These are phyloP conservation scores for Drosophila sulfurigaster DNA, from an alignment of 1,140 invertebrate genomes.

Conservation along the genomic window DNA sequence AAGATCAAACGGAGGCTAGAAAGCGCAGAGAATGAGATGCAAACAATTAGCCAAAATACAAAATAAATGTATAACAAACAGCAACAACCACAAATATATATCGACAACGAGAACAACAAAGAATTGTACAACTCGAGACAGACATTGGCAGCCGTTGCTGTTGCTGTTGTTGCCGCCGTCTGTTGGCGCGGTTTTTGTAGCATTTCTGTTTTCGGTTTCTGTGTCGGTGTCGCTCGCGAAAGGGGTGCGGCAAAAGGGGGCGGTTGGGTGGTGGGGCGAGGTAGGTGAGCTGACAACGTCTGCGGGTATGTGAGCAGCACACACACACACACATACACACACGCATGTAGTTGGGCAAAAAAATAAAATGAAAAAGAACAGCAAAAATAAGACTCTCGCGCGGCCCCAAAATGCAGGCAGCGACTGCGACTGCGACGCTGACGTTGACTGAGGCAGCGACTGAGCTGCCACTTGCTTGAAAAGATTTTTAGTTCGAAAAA, in stretches of 20 bases:
- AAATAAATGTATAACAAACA: slow-evolving; percentile 30
- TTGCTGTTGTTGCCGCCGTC: slow-evolving; percentile 65
- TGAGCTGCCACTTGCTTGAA: slow-evolving; percentile 64
- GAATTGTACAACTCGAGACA: slow-evolving; percentile 54
- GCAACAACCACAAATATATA: slow-evolving; percentile 40
- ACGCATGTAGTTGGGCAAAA: slow-evolving; percentile 49
- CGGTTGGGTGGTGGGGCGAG: background rate
- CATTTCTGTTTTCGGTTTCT: slow-evolving; percentile 38
- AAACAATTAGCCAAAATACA: slow-evolving; percentile 60
- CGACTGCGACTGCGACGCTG: slow-evolving; percentile 34
- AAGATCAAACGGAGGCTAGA: slow-evolving; percentile 41
- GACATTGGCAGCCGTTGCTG: slow-evolving; percentile 70
- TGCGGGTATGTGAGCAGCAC: slow-evolving; percentile 40
- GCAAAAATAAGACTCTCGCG: slow-evolving; percentile 29
- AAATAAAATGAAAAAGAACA: slow-evolving; percentile 8
- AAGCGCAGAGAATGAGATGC: slow-evolving; percentile 63
- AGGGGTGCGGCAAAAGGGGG: background rate
- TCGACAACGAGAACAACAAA: slow-evolving; percentile 21
- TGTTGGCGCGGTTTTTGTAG: slow-evolving; percentile 50
- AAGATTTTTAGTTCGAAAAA: slow-evolving; percentile 72
- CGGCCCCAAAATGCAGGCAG: slow-evolving; percentile 68
- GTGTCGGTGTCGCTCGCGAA: slow-evolving; percentile 32
- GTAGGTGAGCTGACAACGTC: slow-evolving; percentile 23
- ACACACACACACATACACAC: slow-evolving; percentile 36
- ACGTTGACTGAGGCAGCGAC: slow-evolving; percentile 30